Evolutionary conservation across 2,113 vertebrate genomes (phyloP).

Genomic region (Rattus norvegicus): DNA sequence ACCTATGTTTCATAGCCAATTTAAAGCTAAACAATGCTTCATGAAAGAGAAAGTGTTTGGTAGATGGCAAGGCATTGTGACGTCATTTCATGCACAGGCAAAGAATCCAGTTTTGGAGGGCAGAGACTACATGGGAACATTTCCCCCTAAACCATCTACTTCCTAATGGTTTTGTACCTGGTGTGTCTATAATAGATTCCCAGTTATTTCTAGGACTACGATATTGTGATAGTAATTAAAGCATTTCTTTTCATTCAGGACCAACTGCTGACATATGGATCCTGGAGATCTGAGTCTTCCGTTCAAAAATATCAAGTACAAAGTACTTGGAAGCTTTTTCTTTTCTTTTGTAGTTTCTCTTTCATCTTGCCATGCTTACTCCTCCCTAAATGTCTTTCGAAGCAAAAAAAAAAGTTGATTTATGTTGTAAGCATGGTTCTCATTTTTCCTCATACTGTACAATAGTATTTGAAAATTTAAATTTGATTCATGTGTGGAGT

Average conservation of each 20-base stretch:
- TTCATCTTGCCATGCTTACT: conserved; percentile 7
- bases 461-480: conserved; percentile 29
- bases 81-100: not conserved
- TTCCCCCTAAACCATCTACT: not conserved
- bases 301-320: conserved; percentile 4
- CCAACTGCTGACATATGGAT: not conserved
- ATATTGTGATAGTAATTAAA: conserved; percentile 11
- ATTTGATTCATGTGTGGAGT: not conserved
- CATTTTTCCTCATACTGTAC: not conserved
- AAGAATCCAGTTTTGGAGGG: not conserved
- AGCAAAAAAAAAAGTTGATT: not conserved
- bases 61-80: not conserved
- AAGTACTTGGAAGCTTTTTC: not conserved
- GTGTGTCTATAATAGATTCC: not conserved
- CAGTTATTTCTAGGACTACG: not conserved
- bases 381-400: conserved; percentile 3
- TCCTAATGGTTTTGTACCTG: not conserved
- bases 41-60: not conserved
- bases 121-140: not conserved
- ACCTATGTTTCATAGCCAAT: not conserved
- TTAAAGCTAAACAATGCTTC: not conserved
- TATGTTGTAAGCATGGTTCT: not conserved
- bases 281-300: not conserved
- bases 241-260: not conserved
- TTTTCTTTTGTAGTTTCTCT: not conserved